Percentiles rank a stretch among this genome's conserved stretches.
Conservation (phyloP, 2,888 invertebrate species). For the Tortricodes alternella region DNA sequence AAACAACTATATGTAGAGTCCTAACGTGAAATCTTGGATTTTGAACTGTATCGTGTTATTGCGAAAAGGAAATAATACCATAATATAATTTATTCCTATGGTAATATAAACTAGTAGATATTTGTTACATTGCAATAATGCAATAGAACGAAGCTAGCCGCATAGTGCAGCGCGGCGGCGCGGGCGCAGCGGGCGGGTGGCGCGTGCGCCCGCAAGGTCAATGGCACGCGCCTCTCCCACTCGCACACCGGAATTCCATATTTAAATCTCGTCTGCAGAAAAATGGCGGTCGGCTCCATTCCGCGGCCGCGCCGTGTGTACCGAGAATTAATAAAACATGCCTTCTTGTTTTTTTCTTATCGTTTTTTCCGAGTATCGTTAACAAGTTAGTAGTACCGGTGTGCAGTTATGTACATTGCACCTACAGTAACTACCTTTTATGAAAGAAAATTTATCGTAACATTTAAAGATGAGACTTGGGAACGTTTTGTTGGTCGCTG, state of each 20-base stretch:
- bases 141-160: constrained; percentile 21
- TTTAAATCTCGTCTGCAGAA: constrained; percentile 83
- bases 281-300: constrained; percentile 79
- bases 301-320: constrained; percentile 70
- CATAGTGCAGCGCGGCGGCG: constrained; percentile 43
- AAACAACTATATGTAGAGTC: too few species aligned
- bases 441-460: constrained; percentile 52
- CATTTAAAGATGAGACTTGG: constrained; percentile 46
- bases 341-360: constrained; percentile 67
- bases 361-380: constrained; percentile 71
- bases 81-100: too few species aligned
- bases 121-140: constrained; percentile 22
- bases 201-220: constrained; percentile 81
- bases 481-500: constrained; percentile 41
- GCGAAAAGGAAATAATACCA: too few species aligned
- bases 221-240: constrained; percentile 80
- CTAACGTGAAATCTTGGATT: too few species aligned
- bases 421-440: constrained; percentile 38
- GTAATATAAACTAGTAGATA: background rate
- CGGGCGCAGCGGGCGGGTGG: constrained; percentile 49
- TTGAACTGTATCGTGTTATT: too few species aligned
- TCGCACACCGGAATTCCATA: constrained; percentile 83
- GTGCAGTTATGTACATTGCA: constrained; percentile 59
- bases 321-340: constrained; percentile 81
- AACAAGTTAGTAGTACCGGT: constrained; percentile 62